Evolutionary conservation across 92 coral and sea anemone genomes (phyloP).

Genomic region (Hydrozoanthus gracilis): DNA sequence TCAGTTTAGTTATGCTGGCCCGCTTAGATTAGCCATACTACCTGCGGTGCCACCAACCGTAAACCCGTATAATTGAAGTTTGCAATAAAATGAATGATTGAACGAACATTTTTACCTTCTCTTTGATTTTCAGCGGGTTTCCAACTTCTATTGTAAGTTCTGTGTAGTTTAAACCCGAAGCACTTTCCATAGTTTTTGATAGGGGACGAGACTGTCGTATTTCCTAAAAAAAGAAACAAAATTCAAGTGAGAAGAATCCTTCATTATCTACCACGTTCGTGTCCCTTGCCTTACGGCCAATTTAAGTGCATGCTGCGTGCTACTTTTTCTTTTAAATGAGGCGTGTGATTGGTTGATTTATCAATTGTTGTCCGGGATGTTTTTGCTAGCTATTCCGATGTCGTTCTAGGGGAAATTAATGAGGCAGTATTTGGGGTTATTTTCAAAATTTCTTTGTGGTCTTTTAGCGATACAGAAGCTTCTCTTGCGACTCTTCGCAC

Average conservation of each 20-base stretch:
- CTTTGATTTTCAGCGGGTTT: neutral
- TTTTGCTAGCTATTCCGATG: too few species aligned
- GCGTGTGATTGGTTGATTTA: too few species aligned
- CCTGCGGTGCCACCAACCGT: too few species aligned
- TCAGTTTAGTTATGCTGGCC: too few species aligned
- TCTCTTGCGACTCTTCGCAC: neutral
- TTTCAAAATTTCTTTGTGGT: too few species aligned
- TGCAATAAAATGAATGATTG: neutral
- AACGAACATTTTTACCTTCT: conserved; percentile 11
- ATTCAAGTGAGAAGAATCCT: neutral
- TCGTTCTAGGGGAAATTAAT: too few species aligned
- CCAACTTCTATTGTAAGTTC: conserved; percentile 42
- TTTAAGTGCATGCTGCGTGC: too few species aligned
- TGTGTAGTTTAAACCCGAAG: conserved; percentile 23
- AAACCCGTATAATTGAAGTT: neutral
- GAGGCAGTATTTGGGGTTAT: too few species aligned
- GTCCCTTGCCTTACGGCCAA: too few species aligned
- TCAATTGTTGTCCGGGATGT: too few species aligned
- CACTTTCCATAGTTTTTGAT: neutral
- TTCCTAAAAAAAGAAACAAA: conserved; percentile 12
- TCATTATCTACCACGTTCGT: neutral
- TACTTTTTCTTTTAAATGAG: too few species aligned
- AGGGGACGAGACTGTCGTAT: conserved; percentile 29
- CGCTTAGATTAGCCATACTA: too few species aligned
- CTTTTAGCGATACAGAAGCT: neutral